Conservation (phyloP, 2,113 vertebrate species). For the Lontra canadensis region DNA sequence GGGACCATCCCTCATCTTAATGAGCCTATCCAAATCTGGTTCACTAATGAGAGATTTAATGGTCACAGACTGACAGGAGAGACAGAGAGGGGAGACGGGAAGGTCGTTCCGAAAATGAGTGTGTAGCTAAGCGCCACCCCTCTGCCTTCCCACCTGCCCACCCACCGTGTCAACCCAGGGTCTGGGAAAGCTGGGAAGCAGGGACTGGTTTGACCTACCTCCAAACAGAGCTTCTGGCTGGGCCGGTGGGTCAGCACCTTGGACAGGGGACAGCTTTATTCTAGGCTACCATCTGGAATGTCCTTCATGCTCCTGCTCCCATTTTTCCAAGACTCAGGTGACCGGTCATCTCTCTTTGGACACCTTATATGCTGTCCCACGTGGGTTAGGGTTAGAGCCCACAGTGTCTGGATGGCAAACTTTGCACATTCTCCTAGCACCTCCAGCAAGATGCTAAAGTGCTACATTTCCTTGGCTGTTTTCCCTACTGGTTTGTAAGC, state of each 20-base stretch:
- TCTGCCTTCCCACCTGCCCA: background rate
- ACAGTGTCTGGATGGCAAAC: fast-evolving
- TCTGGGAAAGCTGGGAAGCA: background rate
- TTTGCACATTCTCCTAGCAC: fast-evolving
- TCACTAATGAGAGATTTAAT: slow-evolving; percentile 76
- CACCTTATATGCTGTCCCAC: background rate
- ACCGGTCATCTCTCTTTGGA: background rate
- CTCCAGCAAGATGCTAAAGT: background rate
- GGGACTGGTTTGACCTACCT: background rate
- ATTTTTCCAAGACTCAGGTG: background rate
- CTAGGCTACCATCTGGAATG: fast-evolving
- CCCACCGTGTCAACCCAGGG: background rate
- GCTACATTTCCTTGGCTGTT: background rate
- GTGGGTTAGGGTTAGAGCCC: background rate
- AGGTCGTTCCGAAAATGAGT: slow-evolving; percentile 63
- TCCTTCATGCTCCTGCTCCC: background rate
- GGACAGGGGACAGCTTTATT: background rate
- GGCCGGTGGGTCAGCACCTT: background rate
- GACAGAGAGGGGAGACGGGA: slow-evolving; percentile 39
- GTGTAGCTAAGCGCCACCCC: background rate
- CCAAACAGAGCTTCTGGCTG: fast-evolving
- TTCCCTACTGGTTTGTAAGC: background rate
- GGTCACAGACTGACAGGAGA: slow-evolving; percentile 66
- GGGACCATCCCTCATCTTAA: slow-evolving; percentile 67
- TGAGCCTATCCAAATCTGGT: slow-evolving; percentile 53